Evolutionary conservation across 2,797 vertebrate genomes (phyloP).

Genomic region (Etheostoma perlongum): DNA sequence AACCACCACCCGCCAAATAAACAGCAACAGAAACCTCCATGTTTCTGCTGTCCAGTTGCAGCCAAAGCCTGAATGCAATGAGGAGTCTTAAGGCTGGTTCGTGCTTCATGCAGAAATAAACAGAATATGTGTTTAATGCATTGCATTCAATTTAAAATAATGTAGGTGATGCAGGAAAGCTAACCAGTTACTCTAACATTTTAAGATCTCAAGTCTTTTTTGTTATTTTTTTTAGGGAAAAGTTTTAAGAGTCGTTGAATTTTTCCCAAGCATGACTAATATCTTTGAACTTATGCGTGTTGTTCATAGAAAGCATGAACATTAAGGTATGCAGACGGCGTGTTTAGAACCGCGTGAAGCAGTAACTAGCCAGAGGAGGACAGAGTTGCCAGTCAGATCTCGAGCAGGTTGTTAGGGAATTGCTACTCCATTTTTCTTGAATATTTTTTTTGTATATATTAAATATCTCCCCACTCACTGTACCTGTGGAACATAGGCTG

Average conservation of each 20-base stretch:
- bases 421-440: no score
- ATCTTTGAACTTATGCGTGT: not conserved
- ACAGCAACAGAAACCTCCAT: constrained; percentile 67
- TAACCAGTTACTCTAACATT: constrained; percentile 3
- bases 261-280: not conserved
- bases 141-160: not conserved
- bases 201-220: not conserved
- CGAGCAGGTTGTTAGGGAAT: constrained; percentile 3
- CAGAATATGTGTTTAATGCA: not conserved
- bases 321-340: not conserved
- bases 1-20: constrained; percentile 66
- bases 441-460: no score
- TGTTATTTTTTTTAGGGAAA: not conserved
- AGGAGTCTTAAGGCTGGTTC: constrained; percentile 25
- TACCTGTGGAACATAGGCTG: not conserved
- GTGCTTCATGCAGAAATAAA: constrained; percentile 2
- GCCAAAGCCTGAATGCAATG: constrained; percentile 37
- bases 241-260: not conserved
- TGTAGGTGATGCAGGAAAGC: not conserved
- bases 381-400: constrained; percentile 31
- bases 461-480: not conserved
- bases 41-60: constrained; percentile 37
- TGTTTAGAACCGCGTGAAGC: no score
- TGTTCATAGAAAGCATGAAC: constrained; percentile 5
- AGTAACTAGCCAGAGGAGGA: constrained; percentile 3